Evolutionary conservation across 2,113 vertebrate genomes (phyloP).

Genomic region (Scalopus aquaticus): DNA sequence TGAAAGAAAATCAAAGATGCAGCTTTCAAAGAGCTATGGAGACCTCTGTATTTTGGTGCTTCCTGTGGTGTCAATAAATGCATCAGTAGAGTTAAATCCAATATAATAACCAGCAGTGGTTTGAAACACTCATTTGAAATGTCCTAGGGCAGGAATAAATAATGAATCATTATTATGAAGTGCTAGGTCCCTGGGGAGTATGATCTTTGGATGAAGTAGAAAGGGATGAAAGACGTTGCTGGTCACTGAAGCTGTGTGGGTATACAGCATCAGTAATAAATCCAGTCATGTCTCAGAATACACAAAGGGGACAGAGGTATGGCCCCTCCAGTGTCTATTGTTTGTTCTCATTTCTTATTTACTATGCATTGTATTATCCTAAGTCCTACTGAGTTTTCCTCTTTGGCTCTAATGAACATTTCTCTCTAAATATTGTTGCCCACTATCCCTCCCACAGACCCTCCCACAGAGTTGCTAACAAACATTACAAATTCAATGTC

Average conservation of each 20-base stretch:
- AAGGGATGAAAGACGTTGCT: slow-evolving; percentile 53
- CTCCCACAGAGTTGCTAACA: slow-evolving; percentile 49
- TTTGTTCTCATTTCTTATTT: slow-evolving; percentile 22
- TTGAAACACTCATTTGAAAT: slow-evolving; percentile 74
- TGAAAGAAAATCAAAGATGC: slow-evolving; percentile 61
- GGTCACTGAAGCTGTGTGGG: neutral
- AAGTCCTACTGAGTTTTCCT: slow-evolving; percentile 25
- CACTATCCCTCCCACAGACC: neutral
- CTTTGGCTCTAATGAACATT: slow-evolving; percentile 38
- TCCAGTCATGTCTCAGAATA: neutral
- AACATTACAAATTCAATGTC: slow-evolving; percentile 32
- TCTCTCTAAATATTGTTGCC: slow-evolving; percentile 3
- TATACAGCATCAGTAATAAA: slow-evolving; percentile 18
- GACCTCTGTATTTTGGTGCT: neutral
- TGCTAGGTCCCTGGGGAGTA: slow-evolving; percentile 50
- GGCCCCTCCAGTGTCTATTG: neutral
- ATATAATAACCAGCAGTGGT: slow-evolving; percentile 71
- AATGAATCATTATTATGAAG: slow-evolving; percentile 74
- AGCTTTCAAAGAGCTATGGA: slow-evolving; percentile 26
- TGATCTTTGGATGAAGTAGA: slow-evolving; percentile 20
- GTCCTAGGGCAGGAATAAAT: slow-evolving; percentile 76
- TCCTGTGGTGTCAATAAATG: slow-evolving; percentile 63
- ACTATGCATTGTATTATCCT: slow-evolving; percentile 3
- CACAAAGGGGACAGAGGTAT: neutral
- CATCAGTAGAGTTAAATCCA: slow-evolving; percentile 70